Evolutionary conservation across 2,113 vertebrate genomes (phyloP).

Genomic region (Bungarus multicinctus): DNA sequence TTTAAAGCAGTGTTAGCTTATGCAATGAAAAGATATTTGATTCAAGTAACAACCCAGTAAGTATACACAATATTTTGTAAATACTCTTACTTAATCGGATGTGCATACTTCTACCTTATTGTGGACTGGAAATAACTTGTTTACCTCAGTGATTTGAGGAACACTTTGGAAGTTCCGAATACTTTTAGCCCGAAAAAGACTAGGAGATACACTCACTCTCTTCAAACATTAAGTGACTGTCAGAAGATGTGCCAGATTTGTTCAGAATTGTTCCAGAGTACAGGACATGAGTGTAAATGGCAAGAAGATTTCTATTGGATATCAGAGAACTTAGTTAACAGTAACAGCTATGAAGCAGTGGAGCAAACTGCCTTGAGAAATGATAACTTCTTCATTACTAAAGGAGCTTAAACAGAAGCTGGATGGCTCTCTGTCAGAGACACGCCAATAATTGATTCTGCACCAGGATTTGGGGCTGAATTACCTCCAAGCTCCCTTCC

Average conservation of each 20-base stretch:
- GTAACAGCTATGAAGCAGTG: background rate
- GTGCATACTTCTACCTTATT: slow-evolving; percentile 9
- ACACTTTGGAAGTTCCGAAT: background rate
- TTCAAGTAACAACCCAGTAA: slow-evolving; percentile 76
- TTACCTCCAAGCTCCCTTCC: background rate
- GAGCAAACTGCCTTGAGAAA: background rate
- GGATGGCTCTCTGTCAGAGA: background rate
- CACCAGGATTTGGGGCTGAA: background rate
- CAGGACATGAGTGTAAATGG: background rate
- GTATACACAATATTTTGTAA: slow-evolving; percentile 43
- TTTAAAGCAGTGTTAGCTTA: slow-evolving; percentile 89
- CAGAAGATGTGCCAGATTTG: background rate
- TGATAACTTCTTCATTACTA: background rate
- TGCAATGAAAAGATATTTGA: slow-evolving; percentile 78
- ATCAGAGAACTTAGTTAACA: background rate
- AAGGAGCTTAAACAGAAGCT: background rate
- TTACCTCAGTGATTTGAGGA: background rate
- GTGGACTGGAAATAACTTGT: background rate
- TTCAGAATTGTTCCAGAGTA: background rate
- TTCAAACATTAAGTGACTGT: background rate
- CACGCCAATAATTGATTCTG: background rate
- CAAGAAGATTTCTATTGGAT: background rate
- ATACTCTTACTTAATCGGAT: slow-evolving; percentile 1
- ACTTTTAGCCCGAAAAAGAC: background rate
- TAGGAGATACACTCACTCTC: background rate